Percentiles rank a stretch among this genome's conserved stretches.
Conservation (phyloP, 2,113 vertebrate species). For the Morone saxatilis region DNA sequence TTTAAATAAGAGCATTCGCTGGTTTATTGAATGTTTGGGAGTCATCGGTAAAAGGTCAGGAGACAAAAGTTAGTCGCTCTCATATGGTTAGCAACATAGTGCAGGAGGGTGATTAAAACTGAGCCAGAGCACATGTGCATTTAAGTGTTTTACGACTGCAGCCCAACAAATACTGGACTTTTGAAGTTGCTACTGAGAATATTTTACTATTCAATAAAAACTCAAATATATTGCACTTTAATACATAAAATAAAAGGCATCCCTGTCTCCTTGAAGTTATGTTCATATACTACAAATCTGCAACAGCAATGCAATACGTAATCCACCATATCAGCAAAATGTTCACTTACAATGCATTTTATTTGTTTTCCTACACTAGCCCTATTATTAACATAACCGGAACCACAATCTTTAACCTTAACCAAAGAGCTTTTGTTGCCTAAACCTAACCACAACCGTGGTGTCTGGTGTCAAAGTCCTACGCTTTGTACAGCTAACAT, state of each 20-base stretch:
- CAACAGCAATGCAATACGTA: too few relatives aligned
- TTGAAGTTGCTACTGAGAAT: not conserved
- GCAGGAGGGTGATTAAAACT: not conserved
- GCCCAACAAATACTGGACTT: not conserved
- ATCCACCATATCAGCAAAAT: too few relatives aligned
- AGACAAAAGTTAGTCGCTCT: not conserved
- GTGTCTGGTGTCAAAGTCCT: too few relatives aligned
- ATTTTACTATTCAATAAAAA: too few relatives aligned
- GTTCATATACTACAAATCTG: too few relatives aligned
- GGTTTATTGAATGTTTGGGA: conserved; percentile 1
- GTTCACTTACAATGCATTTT: too few relatives aligned
- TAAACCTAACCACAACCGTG: not conserved
- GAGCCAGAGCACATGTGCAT: not conserved
- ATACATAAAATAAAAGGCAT: not conserved
- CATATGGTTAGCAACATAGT: not conserved
- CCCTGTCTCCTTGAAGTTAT: too few relatives aligned
- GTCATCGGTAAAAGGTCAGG: not conserved
- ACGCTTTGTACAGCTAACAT: not conserved
- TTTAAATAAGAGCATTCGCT: not conserved
- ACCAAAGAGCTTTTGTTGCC: not conserved
- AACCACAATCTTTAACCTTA: too few relatives aligned
- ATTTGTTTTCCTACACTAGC: too few relatives aligned
- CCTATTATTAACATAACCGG: too few relatives aligned
- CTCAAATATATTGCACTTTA: not conserved
- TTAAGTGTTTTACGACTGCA: not conserved